Base-by-base conservation (phyloP, 2,888 invertebrate species). In the Cantharis rufa region DNA sequence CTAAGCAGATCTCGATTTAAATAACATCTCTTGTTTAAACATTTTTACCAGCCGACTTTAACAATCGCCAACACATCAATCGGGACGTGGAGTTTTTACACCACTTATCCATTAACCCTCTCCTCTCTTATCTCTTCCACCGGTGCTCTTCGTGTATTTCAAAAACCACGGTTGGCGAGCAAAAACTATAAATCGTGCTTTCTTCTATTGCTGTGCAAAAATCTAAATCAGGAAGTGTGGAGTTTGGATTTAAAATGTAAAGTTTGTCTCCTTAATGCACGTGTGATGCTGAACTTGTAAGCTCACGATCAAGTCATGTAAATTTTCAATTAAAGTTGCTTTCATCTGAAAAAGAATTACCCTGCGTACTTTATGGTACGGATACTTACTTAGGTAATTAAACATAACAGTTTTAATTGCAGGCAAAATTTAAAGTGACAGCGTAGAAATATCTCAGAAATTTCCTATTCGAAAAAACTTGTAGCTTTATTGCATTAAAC, bases 401-500 rank as follows among this genome's bases (percentile, higher is more conserved):
- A 48, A 48, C 48, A 24, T 21, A 66, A 21, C 64, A 66, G 24
- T 66, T 66, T 66, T n/a, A 66, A 66, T 18, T 24, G 13, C 64
- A 66, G n/a, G 48, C 48, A n/a, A 48, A 66, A 66, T 18, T 63
- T 63, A 63, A 28, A 28, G 32, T 11, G 32, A 78, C 75, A 64
- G 75, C 76, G 75, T 79, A 77, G 79, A 48, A n/a, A 75, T 77
- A 79, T 80, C 76, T 79, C 78, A 77, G 76, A 79, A 80, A 79
- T 80, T 79, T 79, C 75, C 72, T 71, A 80, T 77, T 80, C 78
- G 71, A 71, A 78, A 76, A 78, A 75, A 64, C 66, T 75, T 70
- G 15, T 70, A 76, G 73, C 74, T 77, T 78, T 78, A 80, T 76
- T 77, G 70, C 72, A 28, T 15, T 69, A 77, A 71, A 74, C 64